Base-by-base conservation (phyloP, 2,113 vertebrate species). In the Corythornis madagascariensis region DNA sequence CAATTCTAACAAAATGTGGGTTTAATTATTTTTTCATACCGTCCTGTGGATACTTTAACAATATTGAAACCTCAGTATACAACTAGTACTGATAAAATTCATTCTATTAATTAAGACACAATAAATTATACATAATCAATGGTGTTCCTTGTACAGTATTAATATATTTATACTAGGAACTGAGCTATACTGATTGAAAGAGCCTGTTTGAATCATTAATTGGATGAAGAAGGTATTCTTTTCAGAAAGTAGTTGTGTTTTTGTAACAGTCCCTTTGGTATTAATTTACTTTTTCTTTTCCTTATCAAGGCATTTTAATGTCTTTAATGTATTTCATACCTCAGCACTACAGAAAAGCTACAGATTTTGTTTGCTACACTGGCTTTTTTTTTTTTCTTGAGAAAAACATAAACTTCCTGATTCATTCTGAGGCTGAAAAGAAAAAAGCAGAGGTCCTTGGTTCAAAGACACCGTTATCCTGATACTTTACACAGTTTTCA, bases 401-500 rank as follows among this genome's bases (percentile, higher is more conserved):
- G 83, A 94, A 94, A 97, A 85, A 10, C 25, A 76, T 6, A 64
- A 92, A 88, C 72, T 90, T 92, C 71, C 28, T 91, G 66, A 89
- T 97, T 97, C 92, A 97, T 83, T 50, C 13, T 75, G 69, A 89
- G 52, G 59, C 53, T 96, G 79, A 95, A 94, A 31, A 66, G 38
- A 55, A 95, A 90, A 78, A 94, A 65, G 38, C 88, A 95, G 84
- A 97, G 78, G 75, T 94, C 83, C 56, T 93, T 91, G 69, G 83
- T 83, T 92, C 96, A 94, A 96, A 96, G 90, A 73, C 28, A 53
- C 66, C 94, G 72, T 94, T 96, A 91, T 87, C 92, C 89, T 96
- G 85, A 93, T 92, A 92, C 73, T 94, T 95, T 83, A 94, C 59
- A 95, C n/a, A 93, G 78, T 90, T 96, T 94, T 90, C 79, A 86